Base-by-base conservation (phyloP, 2,797 vertebrate species). In the Manis pentadactyla region DNA sequence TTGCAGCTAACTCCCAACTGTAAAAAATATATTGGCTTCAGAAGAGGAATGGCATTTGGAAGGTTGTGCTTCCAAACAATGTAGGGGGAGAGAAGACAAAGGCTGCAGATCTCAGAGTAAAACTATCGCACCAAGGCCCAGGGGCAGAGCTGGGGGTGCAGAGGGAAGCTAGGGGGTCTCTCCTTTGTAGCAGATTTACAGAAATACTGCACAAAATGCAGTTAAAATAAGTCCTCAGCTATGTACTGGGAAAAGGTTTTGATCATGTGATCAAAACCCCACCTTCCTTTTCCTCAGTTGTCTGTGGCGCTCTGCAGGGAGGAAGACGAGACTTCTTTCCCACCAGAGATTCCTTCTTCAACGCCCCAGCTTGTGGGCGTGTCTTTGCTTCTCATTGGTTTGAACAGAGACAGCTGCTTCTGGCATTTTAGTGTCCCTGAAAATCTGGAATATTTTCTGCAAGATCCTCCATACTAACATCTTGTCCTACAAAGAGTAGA, bases 21-120 rank as follows among this genome's bases (percentile, higher is more conserved):
- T 94, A 97, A 97, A 95, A 95, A 74, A 95, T 82, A 87, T 64
- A 96, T 74, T 94, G 92, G 92, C 97, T 96, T 87, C 90, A 57
- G 85, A 64, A 95, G 71, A 96, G 78, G 39, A 87, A 96, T 23
- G 85, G 31, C 85, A 96, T 95, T 96, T 94, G 87, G 87, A 97
- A 93, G 63, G 34, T 71, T 95, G 39, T 42, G 64, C 74, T 91
- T 97, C 87, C 75, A 93, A 93, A 74, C 34, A n/a, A 85, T 90
- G 73, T 49, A 46, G 69, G 25, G 57, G 23, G 14, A 85, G 57
- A 34, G 74, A 86, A 90, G 73, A 25, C 2, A 91, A 93, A 96
- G n/a, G 29, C 73, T 84, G 69, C 31, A 49, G 84, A 61, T 88
- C 74, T 69, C 15, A 2, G 13, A 34, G 10, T 78, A 25, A 94